Evolutionary conservation across 2,888 invertebrate species (phyloP), one percentile per base, ranked within the genome.

Genomic region (Thecocarcelia acutangulata): DNA sequence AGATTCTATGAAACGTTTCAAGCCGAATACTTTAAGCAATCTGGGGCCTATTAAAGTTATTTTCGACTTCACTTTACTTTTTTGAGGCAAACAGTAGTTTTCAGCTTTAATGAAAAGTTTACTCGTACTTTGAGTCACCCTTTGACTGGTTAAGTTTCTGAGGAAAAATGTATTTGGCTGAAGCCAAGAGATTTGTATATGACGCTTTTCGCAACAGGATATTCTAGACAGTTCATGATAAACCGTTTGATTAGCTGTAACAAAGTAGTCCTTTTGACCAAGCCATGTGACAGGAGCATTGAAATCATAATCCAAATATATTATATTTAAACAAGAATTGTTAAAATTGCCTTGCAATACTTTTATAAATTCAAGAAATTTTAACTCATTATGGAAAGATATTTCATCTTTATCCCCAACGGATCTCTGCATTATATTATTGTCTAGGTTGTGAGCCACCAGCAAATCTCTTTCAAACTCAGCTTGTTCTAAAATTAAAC

Each of bases 271-370:
- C 0, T 63, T 24, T 0, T 85, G 48, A 2, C 80, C 83, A 42
- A 81, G 80, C 87, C 87, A 87, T 13, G 76, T 68, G 8, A 85
- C 68, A 8, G 52, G 8, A 11, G 79, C 46, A 15, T 69, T 75
- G 17, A 84, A 69, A 72, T 84, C 81, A 33, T 87, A 87, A 73
- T 90, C 88, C 42, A 89, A 74, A 50, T 89, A 89, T 1, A 87
- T 69, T 15, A 89, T 75, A 5, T 63, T 40, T 37, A 13, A 52
- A 1, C 0, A 11, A 5, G 28, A 42, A n/a, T 17, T 37, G 5
- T 44, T 40, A 13, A 76, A 46, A 63, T 76, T 76, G 0, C 13
- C 17, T 37, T 69, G 46, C 2, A 68, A 68, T 54, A 61, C 75
- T 33, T 33, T 59, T 56, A 76, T 40, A 44, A 52, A 76, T 68